phyloP scores from a whole-genome alignment of 2,888 invertebrate species.

The Cheiracanthium punctorium region DNA sequence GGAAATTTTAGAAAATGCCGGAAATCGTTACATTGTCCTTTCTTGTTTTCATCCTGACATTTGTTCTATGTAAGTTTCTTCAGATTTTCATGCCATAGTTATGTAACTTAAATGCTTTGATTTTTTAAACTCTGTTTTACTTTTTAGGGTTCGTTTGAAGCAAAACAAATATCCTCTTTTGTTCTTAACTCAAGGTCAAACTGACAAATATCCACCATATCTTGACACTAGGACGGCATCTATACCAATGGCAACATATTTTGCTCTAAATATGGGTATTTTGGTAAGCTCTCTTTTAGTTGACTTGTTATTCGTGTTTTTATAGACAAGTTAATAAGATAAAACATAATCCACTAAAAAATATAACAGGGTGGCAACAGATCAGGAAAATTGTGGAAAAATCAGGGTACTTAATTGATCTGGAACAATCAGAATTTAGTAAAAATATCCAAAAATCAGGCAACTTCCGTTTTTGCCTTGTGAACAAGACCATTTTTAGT shows the following conservation, averaged over 20 bases:
- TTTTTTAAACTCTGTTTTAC: not conserved
- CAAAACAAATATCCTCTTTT: constrained; percentile 98
- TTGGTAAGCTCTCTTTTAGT: constrained; percentile 77
- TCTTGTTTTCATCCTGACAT: constrained; percentile 97
- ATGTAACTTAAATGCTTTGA: too few relatives aligned
- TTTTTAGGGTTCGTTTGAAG: constrained; percentile 85
- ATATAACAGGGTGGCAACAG: too few relatives aligned
- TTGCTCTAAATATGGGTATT: constrained; percentile 87
- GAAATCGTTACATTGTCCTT: constrained; percentile 89
- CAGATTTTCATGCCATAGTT: too few relatives aligned
- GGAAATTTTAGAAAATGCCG: constrained; percentile 87
- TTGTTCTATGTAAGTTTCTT: constrained; percentile 85
- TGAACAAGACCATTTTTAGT: too few relatives aligned
- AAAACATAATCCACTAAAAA: too few relatives aligned
- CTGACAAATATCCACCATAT: constrained; percentile 85
- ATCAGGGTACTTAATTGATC: too few relatives aligned
- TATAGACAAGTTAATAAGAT: too few relatives aligned
- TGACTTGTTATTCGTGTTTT: too few relatives aligned
- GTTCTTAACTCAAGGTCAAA: constrained; percentile 90
- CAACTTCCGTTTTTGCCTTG: too few relatives aligned
- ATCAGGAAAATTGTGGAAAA: too few relatives aligned
- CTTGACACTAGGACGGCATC: constrained; percentile 88
- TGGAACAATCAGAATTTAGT: too few relatives aligned
- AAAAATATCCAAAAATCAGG: too few relatives aligned
- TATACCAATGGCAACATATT: constrained; percentile 88